phyloP scores from a whole-genome alignment of 1,140 invertebrate species.

The Megalopta genalis region DNA sequence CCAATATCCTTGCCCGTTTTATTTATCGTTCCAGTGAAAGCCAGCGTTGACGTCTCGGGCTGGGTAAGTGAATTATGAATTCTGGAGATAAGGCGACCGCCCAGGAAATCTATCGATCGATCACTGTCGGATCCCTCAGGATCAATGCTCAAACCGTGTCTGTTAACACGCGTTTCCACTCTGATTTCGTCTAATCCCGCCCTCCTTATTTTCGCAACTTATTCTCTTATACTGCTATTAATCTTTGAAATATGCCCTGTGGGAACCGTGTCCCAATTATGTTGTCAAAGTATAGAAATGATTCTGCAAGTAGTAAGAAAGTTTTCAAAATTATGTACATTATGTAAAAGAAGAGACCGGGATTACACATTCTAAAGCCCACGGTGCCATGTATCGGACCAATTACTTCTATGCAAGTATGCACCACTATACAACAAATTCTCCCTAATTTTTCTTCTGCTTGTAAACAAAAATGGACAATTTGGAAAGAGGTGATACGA shows the following conservation, averaged over 20 bases:
- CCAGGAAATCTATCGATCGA: conserved; percentile 55
- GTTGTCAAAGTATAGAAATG: too few relatives aligned
- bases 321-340: too few relatives aligned
- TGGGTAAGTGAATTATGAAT: conserved; percentile 59
- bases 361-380: too few relatives aligned
- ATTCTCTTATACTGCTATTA: neutral
- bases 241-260: neutral
- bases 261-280: neutral
- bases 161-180: conserved; percentile 44
- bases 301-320: too few relatives aligned
- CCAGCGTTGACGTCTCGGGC: conserved; percentile 38
- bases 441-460: too few relatives aligned
- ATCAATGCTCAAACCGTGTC: conserved; percentile 40
- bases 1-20: conserved; percentile 43
- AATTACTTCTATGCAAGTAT: too few relatives aligned
- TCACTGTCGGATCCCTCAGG: conserved; percentile 55
- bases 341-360: too few relatives aligned
- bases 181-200: conserved; percentile 16
- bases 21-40: conserved; percentile 50
- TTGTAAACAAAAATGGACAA: too few relatives aligned
- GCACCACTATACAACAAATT: too few relatives aligned
- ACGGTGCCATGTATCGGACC: too few relatives aligned
- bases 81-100: conserved; percentile 53
- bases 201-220: conserved; percentile 10
- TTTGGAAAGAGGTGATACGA: too few relatives aligned